A percentile compares a stretch with the other conserved stretches of the same genome.
These are phyloP conservation scores for Condylura cristata DNA, from an alignment of 2,113 vertebrate genomes.

Conservation along the genomic window DNA sequence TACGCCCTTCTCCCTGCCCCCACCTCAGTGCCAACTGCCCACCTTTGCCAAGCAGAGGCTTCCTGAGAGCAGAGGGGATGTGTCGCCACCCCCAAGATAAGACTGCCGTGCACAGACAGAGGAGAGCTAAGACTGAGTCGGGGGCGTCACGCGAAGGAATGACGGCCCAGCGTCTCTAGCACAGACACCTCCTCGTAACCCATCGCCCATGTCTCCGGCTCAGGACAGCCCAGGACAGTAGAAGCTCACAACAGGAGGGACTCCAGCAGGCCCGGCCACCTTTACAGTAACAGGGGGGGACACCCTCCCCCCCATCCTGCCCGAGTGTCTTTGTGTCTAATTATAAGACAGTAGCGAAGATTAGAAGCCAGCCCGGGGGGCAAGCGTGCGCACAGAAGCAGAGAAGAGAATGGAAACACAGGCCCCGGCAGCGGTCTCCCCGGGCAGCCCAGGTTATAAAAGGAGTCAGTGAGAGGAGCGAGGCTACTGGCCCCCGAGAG, in stretches of 20 bases:
- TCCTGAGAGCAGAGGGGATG: not conserved
- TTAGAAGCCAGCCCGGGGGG: no score
- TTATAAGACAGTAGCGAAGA: not conserved
- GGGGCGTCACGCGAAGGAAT: not conserved
- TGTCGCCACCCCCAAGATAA: not conserved
- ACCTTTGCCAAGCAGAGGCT: not conserved
- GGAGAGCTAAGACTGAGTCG: not conserved
- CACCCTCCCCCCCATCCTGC: not conserved
- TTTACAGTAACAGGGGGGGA: not conserved
- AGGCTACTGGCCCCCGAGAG: not conserved
- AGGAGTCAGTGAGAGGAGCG: not conserved
- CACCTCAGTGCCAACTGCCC: not conserved
- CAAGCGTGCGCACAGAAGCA: no score
- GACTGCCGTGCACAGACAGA: not conserved
- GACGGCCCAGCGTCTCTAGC: not conserved
- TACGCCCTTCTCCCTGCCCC: not conserved
- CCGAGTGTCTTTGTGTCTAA: not conserved
- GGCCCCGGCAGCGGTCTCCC: not conserved
- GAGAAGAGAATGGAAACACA: not conserved
- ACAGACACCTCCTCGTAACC: not conserved
- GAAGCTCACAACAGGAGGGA: not conserved
- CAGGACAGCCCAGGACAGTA: not conserved
- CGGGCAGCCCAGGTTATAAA: not conserved
- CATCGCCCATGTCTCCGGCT: not conserved
- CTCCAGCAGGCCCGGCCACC: accelerated